A percentile compares a stretch with the other conserved stretches of the same genome.
These are phyloP conservation scores for Drosophila parthenogenetica DNA, from an alignment of 2,888 invertebrate genomes.

Conservation along the genomic window DNA sequence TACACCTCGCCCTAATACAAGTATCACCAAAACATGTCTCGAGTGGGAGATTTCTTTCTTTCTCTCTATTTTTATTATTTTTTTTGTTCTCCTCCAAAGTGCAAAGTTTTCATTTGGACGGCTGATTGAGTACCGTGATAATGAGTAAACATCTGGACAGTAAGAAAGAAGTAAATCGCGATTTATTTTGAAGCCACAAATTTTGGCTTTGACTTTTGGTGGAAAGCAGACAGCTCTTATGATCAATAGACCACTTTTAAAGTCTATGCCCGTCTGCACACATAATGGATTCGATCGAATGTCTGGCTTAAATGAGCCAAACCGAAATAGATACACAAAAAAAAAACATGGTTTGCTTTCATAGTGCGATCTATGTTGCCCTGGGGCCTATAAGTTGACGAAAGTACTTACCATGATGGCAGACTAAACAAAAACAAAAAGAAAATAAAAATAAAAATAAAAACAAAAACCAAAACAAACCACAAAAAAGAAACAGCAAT, in stretches of 20 bases:
- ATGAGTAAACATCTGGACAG: slow-evolving; percentile 63
- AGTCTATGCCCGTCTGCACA: slow-evolving; percentile 54
- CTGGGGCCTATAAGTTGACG: slow-evolving; percentile 59
- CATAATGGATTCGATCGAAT: slow-evolving; percentile 71
- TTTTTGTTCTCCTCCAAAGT: slow-evolving; percentile 39
- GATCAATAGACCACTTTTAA: slow-evolving; percentile 59
- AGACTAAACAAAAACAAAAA: slow-evolving; percentile 18
- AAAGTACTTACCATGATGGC: slow-evolving; percentile 57
- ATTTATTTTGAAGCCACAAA: slow-evolving; percentile 14
- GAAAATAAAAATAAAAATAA: slow-evolving; percentile 16
- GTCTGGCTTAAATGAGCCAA: slow-evolving; percentile 26
- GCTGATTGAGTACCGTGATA: slow-evolving; percentile 71
- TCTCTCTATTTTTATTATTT: not conserved
- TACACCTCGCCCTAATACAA: slow-evolving; percentile 41
- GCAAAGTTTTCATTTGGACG: slow-evolving; percentile 71
- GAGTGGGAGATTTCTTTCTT: slow-evolving; percentile 18
- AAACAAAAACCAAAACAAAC: slow-evolving; percentile 31
- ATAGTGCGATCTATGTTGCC: slow-evolving; percentile 36
- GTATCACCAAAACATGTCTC: slow-evolving; percentile 30
- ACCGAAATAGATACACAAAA: slow-evolving; percentile 7
- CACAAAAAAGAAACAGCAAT: slow-evolving; percentile 15
- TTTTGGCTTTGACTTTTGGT: slow-evolving; percentile 16
- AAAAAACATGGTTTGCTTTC: slow-evolving; percentile 47
- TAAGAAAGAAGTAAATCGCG: slow-evolving; percentile 16
- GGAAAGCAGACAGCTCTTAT: slow-evolving; percentile 44